Percentiles rank a stretch among this genome's conserved stretches.
These are phyloP conservation scores for Oenanthe melanoleuca DNA, from an alignment of 2,113 vertebrate species.

Conservation along the genomic window DNA sequence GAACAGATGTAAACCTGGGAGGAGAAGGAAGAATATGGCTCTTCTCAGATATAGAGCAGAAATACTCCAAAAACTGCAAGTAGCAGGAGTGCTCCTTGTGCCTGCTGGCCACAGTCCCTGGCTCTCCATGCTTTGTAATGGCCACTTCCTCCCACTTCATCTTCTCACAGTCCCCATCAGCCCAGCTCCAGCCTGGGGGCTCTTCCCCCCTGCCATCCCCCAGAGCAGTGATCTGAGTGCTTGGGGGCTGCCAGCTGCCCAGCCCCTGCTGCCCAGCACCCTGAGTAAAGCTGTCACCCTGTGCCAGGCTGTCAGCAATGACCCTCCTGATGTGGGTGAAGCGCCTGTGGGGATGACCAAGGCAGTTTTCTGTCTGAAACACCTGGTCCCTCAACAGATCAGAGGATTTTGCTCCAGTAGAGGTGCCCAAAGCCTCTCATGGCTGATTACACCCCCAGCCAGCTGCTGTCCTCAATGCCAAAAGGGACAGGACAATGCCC, in stretches of 20 bases:
- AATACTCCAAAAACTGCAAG: not conserved
- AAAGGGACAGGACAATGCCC: not conserved
- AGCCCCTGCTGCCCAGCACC: not conserved
- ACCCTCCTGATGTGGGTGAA: too few relatives aligned
- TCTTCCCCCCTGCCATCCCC: not conserved
- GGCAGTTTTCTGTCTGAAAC: not conserved
- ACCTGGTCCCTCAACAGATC: not conserved
- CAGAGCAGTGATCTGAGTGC: fast-evolving
- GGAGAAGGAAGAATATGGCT: not conserved
- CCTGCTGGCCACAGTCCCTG: not conserved
- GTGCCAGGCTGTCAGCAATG: not conserved
- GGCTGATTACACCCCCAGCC: not conserved
- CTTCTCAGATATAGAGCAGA: not conserved
- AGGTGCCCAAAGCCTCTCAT: not conserved
- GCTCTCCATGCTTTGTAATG: not conserved
- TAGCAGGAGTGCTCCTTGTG: not conserved
- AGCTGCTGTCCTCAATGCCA: not conserved
- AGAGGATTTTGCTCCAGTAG: not conserved
- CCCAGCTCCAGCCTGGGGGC: not conserved
- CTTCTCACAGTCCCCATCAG: not conserved
- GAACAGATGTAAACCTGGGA: not conserved
- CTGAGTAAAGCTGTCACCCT: not conserved
- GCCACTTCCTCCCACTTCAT: fast-evolving
- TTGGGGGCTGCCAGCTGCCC: not conserved
- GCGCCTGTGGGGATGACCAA: not conserved